A percentile compares a stretch with the other conserved stretches of the same genome.
phyloP scores from a whole-genome alignment of 1,140 invertebrate genomes.

The Geopemphigus sp. region DNA sequence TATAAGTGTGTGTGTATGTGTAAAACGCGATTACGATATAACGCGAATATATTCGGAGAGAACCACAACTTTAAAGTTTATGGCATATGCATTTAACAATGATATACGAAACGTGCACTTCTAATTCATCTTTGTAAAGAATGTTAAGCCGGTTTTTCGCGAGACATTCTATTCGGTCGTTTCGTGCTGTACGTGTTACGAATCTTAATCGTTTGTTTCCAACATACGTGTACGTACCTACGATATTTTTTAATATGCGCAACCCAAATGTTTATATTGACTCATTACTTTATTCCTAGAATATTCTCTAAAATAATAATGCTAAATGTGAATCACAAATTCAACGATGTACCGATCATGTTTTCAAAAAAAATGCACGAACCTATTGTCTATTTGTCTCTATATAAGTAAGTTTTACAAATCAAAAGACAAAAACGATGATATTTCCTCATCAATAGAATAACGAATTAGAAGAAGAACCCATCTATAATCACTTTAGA shows the following conservation, averaged over 20 bases:
- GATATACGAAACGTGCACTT: neutral
- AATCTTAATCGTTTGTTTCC: conserved; percentile 5
- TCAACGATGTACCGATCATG: neutral
- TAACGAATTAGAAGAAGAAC: no score
- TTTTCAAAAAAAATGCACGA: neutral
- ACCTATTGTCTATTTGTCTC: no score
- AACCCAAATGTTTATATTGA: conserved; percentile 33
- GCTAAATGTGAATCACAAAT: neutral
- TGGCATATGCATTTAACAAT: neutral
- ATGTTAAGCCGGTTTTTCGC: conserved; percentile 13
- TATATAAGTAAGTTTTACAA: neutral
- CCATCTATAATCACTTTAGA: neutral
- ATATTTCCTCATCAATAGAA: neutral
- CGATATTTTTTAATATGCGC: neutral
- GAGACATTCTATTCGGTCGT: neutral
- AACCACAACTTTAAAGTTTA: neutral
- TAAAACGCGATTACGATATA: no score
- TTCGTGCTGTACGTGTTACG: neutral
- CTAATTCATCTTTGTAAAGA: conserved; percentile 1
- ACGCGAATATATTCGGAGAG: neutral
- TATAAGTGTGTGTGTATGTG: no score
- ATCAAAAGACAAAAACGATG: neutral
- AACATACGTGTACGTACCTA: neutral
- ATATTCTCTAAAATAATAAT: neutral
- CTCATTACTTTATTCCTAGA: conserved; percentile 19